Percentiles rank a stretch among this genome's conserved stretches.
These are phyloP conservation scores for Ursus arctos DNA, from an alignment of 2,113 vertebrate species.

Conservation along the genomic window DNA sequence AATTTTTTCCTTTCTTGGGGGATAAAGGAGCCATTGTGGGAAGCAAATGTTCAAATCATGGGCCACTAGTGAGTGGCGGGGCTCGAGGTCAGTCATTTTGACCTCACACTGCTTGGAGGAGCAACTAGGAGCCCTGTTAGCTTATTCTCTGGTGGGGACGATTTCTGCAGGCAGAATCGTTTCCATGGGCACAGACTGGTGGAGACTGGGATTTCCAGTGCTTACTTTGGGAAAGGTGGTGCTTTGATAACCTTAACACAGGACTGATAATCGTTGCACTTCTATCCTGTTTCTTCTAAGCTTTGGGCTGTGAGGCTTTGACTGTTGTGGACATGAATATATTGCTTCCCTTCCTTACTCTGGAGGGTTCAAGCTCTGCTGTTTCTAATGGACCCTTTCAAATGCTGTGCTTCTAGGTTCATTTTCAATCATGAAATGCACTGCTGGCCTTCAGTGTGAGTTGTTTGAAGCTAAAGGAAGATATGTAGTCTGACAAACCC, in stretches of 20 bases:
- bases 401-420: slow-evolving; percentile 31
- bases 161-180: slow-evolving; percentile 62
- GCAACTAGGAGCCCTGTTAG: slow-evolving; percentile 47
- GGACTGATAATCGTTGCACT: not conserved
- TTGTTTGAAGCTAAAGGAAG: slow-evolving; percentile 56
- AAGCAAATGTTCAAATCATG: slow-evolving; percentile 66
- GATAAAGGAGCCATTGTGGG: not conserved
- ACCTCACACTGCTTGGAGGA: slow-evolving; percentile 67
- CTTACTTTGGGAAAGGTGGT: not conserved
- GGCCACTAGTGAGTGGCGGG: slow-evolving; percentile 65
- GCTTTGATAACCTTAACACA: slow-evolving; percentile 44
- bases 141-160: slow-evolving; percentile 45
- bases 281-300: slow-evolving; percentile 22
- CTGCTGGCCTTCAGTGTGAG: not conserved
- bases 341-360: not conserved
- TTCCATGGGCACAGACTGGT: slow-evolving; percentile 39
- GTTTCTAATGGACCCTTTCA: slow-evolving; percentile 45
- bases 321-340: slow-evolving; percentile 10
- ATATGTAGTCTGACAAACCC: not conserved
- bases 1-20: not conserved
- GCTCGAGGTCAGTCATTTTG: slow-evolving; percentile 71
- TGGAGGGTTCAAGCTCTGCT: not conserved
- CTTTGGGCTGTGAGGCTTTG: slow-evolving; percentile 9
- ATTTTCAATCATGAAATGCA: slow-evolving; percentile 64
- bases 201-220: slow-evolving; percentile 26